Evolutionary conservation across 2,797 vertebrate genomes (phyloP).

Genomic region (Steatocranus sp.): DNA sequence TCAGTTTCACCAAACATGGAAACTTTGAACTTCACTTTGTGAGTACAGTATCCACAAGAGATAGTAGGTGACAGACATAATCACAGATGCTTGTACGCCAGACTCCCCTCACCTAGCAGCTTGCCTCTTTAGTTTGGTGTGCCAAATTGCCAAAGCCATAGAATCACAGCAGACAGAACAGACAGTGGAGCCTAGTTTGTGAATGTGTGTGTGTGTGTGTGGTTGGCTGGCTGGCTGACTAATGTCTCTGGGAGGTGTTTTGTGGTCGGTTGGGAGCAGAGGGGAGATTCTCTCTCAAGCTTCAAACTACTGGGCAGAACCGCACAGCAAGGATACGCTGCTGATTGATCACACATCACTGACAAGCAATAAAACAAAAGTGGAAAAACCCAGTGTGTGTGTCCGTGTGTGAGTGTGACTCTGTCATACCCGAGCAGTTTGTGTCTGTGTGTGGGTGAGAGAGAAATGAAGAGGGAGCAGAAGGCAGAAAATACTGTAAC

Average conservation of each 20-base stretch:
- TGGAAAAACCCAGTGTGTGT: conserved; percentile 36
- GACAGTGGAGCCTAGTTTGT: conserved; percentile 36
- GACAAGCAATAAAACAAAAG: conserved; percentile 67
- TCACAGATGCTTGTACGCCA: conserved; percentile 66
- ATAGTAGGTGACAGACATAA: conserved; percentile 65
- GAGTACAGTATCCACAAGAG: conserved; percentile 36
- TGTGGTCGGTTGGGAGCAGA: conserved; percentile 60
- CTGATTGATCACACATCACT: conserved; percentile 68
- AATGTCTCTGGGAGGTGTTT: conserved; percentile 65
- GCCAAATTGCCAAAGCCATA: conserved; percentile 67
- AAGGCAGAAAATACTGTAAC: conserved; percentile 34
- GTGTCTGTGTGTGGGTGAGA: conserved; percentile 1
- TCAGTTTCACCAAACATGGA: background rate
- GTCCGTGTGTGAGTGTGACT: conserved; percentile 1
- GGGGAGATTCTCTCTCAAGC: conserved; percentile 60
- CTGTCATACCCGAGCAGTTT: conserved; percentile 9
- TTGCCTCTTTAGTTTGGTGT: conserved; percentile 58
- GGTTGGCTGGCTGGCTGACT: conserved; percentile 56
- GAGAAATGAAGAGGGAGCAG: conserved; percentile 30
- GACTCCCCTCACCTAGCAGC: conserved; percentile 67
- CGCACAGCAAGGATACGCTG: conserved; percentile 50
- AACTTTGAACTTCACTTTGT: conserved; percentile 20
- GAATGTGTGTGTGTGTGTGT: background rate
- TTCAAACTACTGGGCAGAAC: conserved; percentile 62
- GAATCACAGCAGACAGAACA: conserved; percentile 56